Evolutionary conservation across 2,888 invertebrate genomes (phyloP).

Genomic region (Drosophila mimica): DNA sequence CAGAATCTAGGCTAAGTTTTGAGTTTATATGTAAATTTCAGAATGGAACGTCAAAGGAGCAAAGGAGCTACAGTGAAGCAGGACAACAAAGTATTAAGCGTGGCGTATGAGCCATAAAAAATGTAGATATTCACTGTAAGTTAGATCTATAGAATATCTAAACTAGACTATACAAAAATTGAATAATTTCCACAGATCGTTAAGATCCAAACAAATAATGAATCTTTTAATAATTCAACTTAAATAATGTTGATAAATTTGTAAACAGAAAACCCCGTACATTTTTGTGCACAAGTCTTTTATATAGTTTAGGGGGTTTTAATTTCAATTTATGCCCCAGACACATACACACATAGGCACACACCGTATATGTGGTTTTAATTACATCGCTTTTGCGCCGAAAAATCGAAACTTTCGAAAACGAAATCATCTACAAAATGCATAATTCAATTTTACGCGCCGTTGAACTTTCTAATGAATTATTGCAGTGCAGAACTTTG

Average conservation of each 20-base stretch:
- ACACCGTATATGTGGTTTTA: slow-evolving; percentile 29
- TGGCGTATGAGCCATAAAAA: slow-evolving; percentile 8
- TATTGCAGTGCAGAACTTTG: slow-evolving; percentile 55
- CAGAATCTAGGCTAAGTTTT: not conserved
- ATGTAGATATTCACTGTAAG: not conserved
- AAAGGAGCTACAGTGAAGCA: not conserved
- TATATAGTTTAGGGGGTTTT: slow-evolving; percentile 2
- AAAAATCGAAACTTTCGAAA: slow-evolving; percentile 56
- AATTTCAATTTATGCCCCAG: slow-evolving; percentile 6
- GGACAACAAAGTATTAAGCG: not conserved
- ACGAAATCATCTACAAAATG: slow-evolving; percentile 73
- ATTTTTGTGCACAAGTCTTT: slow-evolving; percentile 11
- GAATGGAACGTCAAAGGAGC: not conserved
- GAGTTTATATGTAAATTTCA: slow-evolving; percentile 6
- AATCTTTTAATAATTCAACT: not conserved
- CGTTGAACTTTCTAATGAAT: slow-evolving; percentile 74
- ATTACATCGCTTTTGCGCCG: slow-evolving; percentile 41
- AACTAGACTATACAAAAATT: not conserved
- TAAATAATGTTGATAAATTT: not conserved
- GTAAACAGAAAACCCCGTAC: not conserved
- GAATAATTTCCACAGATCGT: not conserved
- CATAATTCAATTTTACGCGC: slow-evolving; percentile 78
- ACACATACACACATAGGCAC: not conserved
- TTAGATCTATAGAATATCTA: too few relatives aligned
- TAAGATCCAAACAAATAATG: not conserved